These are phyloP conservation scores for Pentamera pediparva DNA, from an alignment of 53 echinoderm and acorn worm species.

Conservation along the genomic window DNA sequence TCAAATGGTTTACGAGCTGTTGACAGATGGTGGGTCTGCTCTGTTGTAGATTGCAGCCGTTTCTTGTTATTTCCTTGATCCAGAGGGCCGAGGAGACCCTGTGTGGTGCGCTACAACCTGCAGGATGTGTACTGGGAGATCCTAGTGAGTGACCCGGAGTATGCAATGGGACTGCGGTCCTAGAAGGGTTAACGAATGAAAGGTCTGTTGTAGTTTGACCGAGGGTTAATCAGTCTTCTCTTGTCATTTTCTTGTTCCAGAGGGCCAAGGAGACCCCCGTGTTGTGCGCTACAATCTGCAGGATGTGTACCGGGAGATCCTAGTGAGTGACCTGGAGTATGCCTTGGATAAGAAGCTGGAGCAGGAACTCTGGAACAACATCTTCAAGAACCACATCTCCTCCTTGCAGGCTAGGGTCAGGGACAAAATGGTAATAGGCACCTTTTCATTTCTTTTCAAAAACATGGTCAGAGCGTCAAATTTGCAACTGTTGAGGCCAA, in stretches of 20 bases:
- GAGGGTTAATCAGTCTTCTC: not conserved
- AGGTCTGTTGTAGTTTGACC: too few relatives aligned
- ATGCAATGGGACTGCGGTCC: constrained; percentile 64
- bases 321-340: constrained; percentile 73
- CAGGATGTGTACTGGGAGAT: constrained; percentile 80
- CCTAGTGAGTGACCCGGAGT: constrained; percentile 69
- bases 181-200: too few relatives aligned
- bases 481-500: not conserved
- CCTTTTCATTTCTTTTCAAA: not conserved
- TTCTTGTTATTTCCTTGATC: not conserved
- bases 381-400: constrained; percentile 96
- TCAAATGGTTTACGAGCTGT: too few relatives aligned
- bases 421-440: constrained; percentile 74
- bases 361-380: constrained; percentile 95
- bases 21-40: too few relatives aligned
- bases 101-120: constrained; percentile 85
- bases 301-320: constrained; percentile 72
- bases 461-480: not conserved
- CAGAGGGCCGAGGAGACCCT: constrained; percentile 89
- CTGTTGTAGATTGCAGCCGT: too few relatives aligned
- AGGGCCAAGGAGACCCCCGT: constrained; percentile 91
- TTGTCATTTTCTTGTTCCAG: constrained; percentile 35
- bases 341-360: constrained; percentile 95
- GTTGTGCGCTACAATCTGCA: constrained; percentile 83
- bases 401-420: constrained; percentile 85